Conservation (phyloP, 2,113 vertebrate species). For the Halichoerus grypus region DNA sequence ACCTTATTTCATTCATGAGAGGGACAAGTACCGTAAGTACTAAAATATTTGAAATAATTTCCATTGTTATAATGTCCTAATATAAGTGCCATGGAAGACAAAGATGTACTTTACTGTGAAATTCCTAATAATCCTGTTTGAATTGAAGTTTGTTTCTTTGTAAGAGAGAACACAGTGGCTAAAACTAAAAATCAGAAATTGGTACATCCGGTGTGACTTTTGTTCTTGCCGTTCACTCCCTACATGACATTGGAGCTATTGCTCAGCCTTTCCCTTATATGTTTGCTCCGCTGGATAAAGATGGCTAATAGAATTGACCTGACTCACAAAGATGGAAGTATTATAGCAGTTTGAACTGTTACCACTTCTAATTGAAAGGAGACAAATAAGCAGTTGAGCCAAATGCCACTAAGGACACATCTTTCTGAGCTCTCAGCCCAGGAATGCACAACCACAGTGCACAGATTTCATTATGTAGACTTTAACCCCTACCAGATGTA, state of each 20-base stretch:
- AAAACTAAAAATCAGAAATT: neutral
- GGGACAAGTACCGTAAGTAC: conserved; percentile 88
- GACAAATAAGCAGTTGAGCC: neutral
- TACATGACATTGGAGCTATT: neutral
- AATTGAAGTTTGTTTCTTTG: neutral
- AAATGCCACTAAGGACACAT: neutral
- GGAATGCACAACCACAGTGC: neutral
- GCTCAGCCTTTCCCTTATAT: neutral
- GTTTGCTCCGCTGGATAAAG: neutral
- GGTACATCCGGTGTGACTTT: neutral
- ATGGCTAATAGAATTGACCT: neutral
- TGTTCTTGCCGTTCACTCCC: neutral
- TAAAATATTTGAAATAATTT: neutral
- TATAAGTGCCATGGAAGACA: neutral
- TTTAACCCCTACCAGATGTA: neutral
- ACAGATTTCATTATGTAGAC: neutral
- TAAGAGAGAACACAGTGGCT: neutral
- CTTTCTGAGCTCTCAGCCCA: neutral
- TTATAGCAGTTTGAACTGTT: neutral
- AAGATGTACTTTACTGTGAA: neutral
- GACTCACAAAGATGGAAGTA: neutral
- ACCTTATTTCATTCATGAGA: conserved; percentile 89
- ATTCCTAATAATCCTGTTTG: neutral
- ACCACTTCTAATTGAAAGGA: conserved; percentile 46
- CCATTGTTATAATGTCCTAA: neutral